Evolutionary conservation across 2,113 vertebrate species (phyloP), one percentile per base, ranked within the genome.

Genomic region (Herpetotheres cachinnans): DNA sequence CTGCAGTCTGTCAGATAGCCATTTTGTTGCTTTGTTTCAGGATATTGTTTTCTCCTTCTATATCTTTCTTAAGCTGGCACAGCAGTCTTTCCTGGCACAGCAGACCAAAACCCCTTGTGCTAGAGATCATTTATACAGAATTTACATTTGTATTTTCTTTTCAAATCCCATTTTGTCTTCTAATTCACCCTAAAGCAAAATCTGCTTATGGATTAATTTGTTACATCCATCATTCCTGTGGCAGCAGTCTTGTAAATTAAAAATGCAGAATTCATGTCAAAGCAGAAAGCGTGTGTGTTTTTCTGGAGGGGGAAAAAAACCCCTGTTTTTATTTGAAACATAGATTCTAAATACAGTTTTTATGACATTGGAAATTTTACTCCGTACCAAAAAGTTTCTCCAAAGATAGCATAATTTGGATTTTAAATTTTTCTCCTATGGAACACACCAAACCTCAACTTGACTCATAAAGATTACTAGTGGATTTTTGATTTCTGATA

Each of bases 241-340:
- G 22, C 17, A 82, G 11, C 8, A 17, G 2, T 55, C 26, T 42
- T 67, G 38, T 15, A 61, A 92, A 76, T 74, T 26, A 50, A 78
- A 82, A 85, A 62, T 38, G 42, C 27, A 78, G 24, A 73, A 49
- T 69, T 91, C 18, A 7, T 27, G 15, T 25, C 25, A 32, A 67
- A 95, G 52, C 6, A 47, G 67, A 86, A 89, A 81, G n/a, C 16
- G 16, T 5, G 1, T 13, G 3, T 10, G 59, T 92, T 61, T 79
- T 88, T 16, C 25, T 73, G 9, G 9, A 56, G 9, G 13, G 24
- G 10, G 16, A 26, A 11, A 72, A 13, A 13, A 7, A 0, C 0
- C 3, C 2, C 3, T 42, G 2, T 7, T 76, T 71, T 79, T 54
- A 30, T 73, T 73, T 61, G 65, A 82, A 69, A 32, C 29, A 16